Percentiles rank a stretch among this genome's conserved stretches.
phyloP scores from a whole-genome alignment of 37 sponge, comb jelly and placozoan genomes.

The Spongilla lacustris region DNA sequence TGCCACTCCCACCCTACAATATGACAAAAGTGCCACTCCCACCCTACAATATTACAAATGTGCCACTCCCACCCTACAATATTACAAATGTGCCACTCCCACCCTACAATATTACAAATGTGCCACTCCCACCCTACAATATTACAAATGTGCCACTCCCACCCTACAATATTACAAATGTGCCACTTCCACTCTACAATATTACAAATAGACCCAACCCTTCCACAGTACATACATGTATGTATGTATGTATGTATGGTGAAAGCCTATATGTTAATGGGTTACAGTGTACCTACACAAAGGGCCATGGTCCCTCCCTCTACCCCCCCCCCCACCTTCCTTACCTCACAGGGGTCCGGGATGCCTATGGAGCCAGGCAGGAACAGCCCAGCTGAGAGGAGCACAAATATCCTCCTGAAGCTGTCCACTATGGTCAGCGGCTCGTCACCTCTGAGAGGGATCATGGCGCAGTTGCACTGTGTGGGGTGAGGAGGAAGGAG shows the following conservation, averaged over 20 bases:
- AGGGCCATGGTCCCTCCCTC: background rate
- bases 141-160: background rate
- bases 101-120: no score
- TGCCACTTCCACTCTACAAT: no score
- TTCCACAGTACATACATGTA: no score
- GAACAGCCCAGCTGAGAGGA: conserved; percentile 88
- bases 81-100: no score
- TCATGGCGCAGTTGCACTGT: conserved; percentile 64
- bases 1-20: no score
- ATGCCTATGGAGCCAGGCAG: conserved; percentile 89
- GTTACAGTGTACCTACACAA: background rate
- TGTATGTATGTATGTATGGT: no score
- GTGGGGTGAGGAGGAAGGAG: background rate
- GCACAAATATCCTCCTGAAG: conserved; percentile 76
- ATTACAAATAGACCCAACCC: no score
- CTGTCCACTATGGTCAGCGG: conserved; percentile 52
- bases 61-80: no score
- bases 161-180: background rate
- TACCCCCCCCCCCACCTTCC: background rate
- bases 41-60: no score
- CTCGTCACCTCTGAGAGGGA: conserved; percentile 64
- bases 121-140: no score
- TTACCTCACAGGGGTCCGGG: conserved; percentile 93
- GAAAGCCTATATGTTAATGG: background rate
- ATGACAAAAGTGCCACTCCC: no score